Base-by-base conservation (phyloP, 2,888 invertebrate genomes). In the Priocnemis perturbator region DNA sequence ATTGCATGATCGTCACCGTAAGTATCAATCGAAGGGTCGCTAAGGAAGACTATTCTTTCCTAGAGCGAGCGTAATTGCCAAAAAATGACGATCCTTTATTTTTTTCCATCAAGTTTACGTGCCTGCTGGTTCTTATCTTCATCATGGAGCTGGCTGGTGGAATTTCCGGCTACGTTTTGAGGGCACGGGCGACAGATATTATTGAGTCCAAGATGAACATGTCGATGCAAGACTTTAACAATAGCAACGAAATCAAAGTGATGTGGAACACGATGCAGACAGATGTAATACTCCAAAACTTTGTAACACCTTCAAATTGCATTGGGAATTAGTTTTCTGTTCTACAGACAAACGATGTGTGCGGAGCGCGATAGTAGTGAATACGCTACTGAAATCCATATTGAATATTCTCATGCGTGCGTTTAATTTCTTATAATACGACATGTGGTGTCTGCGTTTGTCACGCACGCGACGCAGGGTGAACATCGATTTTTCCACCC, bases 1-100 rank as follows among this genome's bases (percentile, higher is more conserved):
- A 96, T 86, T 93, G 94, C 84, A 93, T 97, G 92, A 93, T 94
- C 50, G 91, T 96, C 86, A 93, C 93, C 85, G 96, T 96, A 90
- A 92, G 93, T 91, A 50, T 60, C 21, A 26, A 11, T 56, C 48
- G 30, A 37, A n/a, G 1, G n/a, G 44, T 1, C 14, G 37, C 26
- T 56, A 56, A 37, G 9, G 4, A 17, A 19, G 17, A 53, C 4
- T 0, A n/a, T 26, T 60, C 30, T 15, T 37, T 52, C 3, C 3
- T 23, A 11, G 48, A 26, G 7, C 21, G 15, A 21, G 2, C 26
- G 17, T 60, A 5, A 26, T 26, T 5, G 26, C 7, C 3, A 26
- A 3, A 4, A 11, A 23, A 21, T 7, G 23, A 55, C 23, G 14
- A 55, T 11, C 0, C 0, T 56, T 15, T n/a, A n/a, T n/a, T 53